Base-by-base conservation (phyloP, 1,140 invertebrate genomes). In the Drosophila simulans region DNA sequence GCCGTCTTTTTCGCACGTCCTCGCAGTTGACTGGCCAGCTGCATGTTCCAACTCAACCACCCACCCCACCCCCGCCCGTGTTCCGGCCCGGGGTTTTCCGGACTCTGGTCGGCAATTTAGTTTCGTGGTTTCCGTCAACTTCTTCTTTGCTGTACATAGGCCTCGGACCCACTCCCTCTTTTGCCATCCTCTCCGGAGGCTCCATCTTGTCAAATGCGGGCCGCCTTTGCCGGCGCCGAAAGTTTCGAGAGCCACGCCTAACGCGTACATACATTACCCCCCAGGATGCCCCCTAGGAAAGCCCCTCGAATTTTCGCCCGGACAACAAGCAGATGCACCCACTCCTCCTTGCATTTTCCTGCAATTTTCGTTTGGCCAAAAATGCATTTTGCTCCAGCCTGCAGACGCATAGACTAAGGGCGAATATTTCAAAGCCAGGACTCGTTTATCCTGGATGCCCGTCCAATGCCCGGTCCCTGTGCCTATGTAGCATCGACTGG, bases 101-200 rank as follows among this genome's bases (percentile, higher is more conserved):
- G 11, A n/a, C 45, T 13, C 51, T 52, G 69, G 70, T 64, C 56
- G 56, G 82, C 84, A 88, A 88, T 88, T 88, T 88, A 84, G 80
- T 80, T 88, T 88, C 76, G 84, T 88, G 84, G 84, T 80, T 88
- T 82, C 83, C 83, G 66, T 88, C 76, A 88, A 88, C 62, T 89
- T 82, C 65, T 68, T 78, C 70, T 85, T 70, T 66, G 63, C 43
- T 64, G 80, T 88, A 82, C 65, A 82, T 88, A 78, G 74, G 73
- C 81, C 39, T n/a, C 31, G n/a, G 8, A 13, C 17, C 1, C 17
- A 17, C 20, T 11, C 53, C 35, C 35, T 11, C 35, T 7, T 12
- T 25, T 5, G 37, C 12, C 45, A 10, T 10, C 25, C 7, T n/a
- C 46, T 52, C 15, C 13, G 40, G n/a, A 27, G 39, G 46, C 70